Evolutionary conservation across 2,797 vertebrate species (phyloP), one percentile per base, ranked within the genome.

Genomic region (Danio kyathit): DNA sequence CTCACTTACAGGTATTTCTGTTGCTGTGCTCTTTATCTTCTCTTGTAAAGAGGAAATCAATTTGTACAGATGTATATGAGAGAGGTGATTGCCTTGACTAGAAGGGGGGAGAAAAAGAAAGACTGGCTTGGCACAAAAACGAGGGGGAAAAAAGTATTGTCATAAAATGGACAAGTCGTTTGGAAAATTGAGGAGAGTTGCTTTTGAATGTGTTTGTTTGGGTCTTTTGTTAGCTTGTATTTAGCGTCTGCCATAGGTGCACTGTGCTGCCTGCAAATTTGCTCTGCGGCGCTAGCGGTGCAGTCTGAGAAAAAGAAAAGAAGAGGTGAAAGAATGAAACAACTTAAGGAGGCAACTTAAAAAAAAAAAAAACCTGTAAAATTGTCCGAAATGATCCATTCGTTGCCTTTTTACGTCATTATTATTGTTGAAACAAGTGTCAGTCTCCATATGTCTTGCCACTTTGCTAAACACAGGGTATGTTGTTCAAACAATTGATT

Each of bases 1-100:
- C 92, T 93, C 95, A 95, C 96, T 97, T 96, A 97, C 95, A 97
- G 95, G 95, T 96, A 96, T 95, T 96, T 95, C 90, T 92, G 92
- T 95, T 95, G 94, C 95, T 94, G 94, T 92, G 92, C 90, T 92
- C 93, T 92, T 94, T 93, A 92, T 93, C 91, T 90, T 92, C 88
- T 87, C 91, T 91, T 92, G 92, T 91, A 92, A 92, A 93, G 89
- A 93, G 92, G 91, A 93, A 94, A 95, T 94, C 93, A 93, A 93
- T 94, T 93, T 94, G 90, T 91, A 88, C 91, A 91, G 90, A 93
- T 94, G 92, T 92, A 93, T 93, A 93, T 93, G 90, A 93, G 92
- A 84, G 84, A 84, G 85, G 88, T 90, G 90, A 92, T 91, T 93
- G 90, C 87, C 89, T 89, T 64, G 71, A 76, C 69, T 70, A 44